Percentiles rank a stretch among this genome's conserved stretches.
These are phyloP conservation scores for Athene cunicularia DNA, from an alignment of 2,113 vertebrate genomes.

Conservation along the genomic window DNA sequence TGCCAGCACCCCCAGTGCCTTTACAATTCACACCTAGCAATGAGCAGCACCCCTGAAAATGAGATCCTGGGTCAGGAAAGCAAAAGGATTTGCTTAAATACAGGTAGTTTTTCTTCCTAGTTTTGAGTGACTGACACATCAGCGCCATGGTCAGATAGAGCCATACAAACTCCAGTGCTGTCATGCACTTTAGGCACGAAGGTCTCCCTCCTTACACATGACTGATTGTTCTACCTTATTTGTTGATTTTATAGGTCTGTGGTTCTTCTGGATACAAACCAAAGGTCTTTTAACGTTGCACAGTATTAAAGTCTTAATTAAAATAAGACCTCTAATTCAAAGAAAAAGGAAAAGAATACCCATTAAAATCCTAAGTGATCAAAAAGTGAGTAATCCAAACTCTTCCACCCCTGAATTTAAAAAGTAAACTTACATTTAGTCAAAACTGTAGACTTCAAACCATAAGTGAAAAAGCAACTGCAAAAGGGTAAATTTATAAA, in stretches of 20 bases:
- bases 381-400: neutral
- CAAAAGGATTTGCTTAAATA: neutral
- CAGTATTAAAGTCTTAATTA: neutral
- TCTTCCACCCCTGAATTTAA: neutral
- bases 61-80: neutral
- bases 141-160: neutral
- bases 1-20: neutral
- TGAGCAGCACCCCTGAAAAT: neutral
- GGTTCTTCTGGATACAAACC: neutral
- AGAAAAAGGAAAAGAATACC: neutral
- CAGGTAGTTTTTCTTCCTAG: neutral
- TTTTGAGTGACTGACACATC: neutral
- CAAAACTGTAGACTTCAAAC: neutral
- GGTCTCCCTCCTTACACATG: neutral
- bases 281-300: neutral
- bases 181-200: neutral
- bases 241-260: neutral
- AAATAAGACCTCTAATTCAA: neutral
- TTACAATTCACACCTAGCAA: neutral
- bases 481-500: neutral
- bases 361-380: neutral
- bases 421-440: neutral
- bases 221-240: neutral
- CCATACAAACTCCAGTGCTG: fast-evolving
- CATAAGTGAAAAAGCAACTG: neutral